phyloP scores from a whole-genome alignment of 2,888 invertebrate genomes.

The Euplexia lucipara region DNA sequence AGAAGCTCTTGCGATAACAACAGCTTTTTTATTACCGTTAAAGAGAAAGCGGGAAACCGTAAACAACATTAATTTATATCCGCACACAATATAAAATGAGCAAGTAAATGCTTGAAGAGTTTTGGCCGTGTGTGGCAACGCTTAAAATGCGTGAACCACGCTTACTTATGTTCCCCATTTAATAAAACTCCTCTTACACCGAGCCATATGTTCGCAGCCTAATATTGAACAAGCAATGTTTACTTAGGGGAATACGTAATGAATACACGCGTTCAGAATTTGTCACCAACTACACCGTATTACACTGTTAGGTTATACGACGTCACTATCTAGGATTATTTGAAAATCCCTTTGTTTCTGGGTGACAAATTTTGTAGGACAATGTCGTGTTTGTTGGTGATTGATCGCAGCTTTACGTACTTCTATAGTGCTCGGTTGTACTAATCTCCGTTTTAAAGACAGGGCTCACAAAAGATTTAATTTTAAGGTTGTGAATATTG shows the following conservation, averaged over 20 bases:
- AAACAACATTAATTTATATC: slow-evolving; percentile 60
- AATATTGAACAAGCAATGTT: slow-evolving; percentile 77
- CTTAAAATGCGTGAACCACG: slow-evolving; percentile 67
- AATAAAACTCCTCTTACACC: slow-evolving; percentile 78
- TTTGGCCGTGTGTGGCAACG: slow-evolving; percentile 56
- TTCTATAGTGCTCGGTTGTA: slow-evolving; percentile 10
- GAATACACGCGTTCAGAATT: slow-evolving; percentile 66
- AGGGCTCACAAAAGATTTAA: slow-evolving; percentile 5
- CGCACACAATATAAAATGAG: slow-evolving; percentile 58
- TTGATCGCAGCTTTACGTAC: slow-evolving; percentile 25
- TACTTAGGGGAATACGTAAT: slow-evolving; percentile 79
- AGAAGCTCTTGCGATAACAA: background rate
- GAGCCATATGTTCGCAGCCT: slow-evolving; percentile 75
- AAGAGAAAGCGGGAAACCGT: slow-evolving; percentile 40
- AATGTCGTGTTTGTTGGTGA: slow-evolving; percentile 17
- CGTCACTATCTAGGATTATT: slow-evolving; percentile 27
- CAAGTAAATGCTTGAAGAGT: slow-evolving; percentile 46
- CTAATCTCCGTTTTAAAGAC: slow-evolving; percentile 37
- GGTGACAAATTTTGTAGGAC: slow-evolving; percentile 16
- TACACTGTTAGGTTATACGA: slow-evolving; percentile 40
- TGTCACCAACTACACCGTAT: slow-evolving; percentile 57
- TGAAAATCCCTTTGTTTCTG: slow-evolving; percentile 28
- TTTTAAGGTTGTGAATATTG: slow-evolving; percentile 9
- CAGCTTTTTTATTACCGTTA: slow-evolving; percentile 19
- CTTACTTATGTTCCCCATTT: slow-evolving; percentile 69